These are phyloP conservation scores for Spatulosminthurus flaviceps DNA, from an alignment of 2,888 invertebrate species.

Conservation along the genomic window DNA sequence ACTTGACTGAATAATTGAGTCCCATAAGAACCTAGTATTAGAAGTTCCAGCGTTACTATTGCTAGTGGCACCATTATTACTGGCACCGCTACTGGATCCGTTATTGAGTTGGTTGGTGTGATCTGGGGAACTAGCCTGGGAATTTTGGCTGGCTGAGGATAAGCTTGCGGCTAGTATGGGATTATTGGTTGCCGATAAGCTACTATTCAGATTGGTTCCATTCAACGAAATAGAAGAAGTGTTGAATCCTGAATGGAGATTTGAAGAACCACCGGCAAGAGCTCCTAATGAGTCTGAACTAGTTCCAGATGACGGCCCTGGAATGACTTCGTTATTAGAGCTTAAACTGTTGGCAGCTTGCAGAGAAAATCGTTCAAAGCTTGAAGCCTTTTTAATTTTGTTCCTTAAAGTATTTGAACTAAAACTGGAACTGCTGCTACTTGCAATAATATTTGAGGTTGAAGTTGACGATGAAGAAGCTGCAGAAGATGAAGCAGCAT, in stretches of 20 bases:
- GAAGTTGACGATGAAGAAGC: conserved; percentile 31
- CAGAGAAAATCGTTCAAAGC: conserved; percentile 62
- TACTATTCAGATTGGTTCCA: too few species aligned
- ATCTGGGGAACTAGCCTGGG: not conserved
- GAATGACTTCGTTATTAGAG: conserved; percentile 16
- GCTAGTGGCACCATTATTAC: conserved; percentile 10
- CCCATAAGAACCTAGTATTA: conserved; percentile 33
- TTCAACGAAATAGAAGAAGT: not conserved
- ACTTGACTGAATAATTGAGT: conserved; percentile 20
- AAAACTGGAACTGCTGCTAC: conserved; percentile 20
- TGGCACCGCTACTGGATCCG: too few species aligned
- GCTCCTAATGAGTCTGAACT: too few species aligned
- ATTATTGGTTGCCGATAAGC: not conserved
- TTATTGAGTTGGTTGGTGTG: not conserved
- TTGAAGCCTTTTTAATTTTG: conserved; percentile 63
- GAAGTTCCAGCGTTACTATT: not conserved
- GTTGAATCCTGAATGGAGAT: not conserved
- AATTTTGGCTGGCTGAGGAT: not conserved
- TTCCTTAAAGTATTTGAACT: conserved; percentile 52
- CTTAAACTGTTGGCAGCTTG: conserved; percentile 39
- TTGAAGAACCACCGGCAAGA: too few species aligned
- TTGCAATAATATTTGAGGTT: conserved; percentile 1
- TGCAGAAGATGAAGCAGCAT: conserved; percentile 11
- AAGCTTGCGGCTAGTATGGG: not conserved
- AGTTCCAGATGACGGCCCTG: too few species aligned